Evolutionary conservation across 2,797 vertebrate species (phyloP), one percentile per base, ranked within the genome.

Genomic region (Melanotaenia parkinsoni): DNA sequence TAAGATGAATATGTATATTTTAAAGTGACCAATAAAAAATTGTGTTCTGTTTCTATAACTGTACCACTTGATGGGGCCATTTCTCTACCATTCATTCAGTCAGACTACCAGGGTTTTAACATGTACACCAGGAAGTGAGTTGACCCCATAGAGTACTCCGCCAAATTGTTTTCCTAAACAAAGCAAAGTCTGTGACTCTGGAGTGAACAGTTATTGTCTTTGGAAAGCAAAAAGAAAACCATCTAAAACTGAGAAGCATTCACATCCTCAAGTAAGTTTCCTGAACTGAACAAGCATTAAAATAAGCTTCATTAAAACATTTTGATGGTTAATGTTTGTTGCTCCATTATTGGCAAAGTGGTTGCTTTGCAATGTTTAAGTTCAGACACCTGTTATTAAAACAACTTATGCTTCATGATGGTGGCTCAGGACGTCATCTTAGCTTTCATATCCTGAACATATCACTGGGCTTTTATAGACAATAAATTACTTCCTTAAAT

Each of bases 1-100:
- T 14, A 58, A 12, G 43, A 43, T 67, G 16, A 16, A 32, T 28
- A 11, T 40, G 14, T 32, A 20, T 0, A 5, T 24, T 58, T 32
- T 9, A 12, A 58, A 14, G 37, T 32, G 18, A 12, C 6, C 12
- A 60, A 60, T 12, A 28, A 18, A 56, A n/a, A 50, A 0, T 20
- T 1, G 3, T 60, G 90, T 93, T 61, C 6, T 30, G 32, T 12
- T 20, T 92, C 0, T 61, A 90, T 70, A 22, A 79, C 59, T 24
- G 0, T 32, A 47, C 83, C 89, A 85, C 86, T 78, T 74, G 86
- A 77, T 74, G 89, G 88, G 57, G 82, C 80, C 62, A 74, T 86
- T 86, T 79, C 53, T 64, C 82, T 50, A 80, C 33, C 5, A 0
- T 67, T 67, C 7, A 45, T 45, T 1, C 30, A 13, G 1, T 58